phyloP scores from a whole-genome alignment of 2,888 invertebrate genomes.

The Drosophila macrospina region DNA sequence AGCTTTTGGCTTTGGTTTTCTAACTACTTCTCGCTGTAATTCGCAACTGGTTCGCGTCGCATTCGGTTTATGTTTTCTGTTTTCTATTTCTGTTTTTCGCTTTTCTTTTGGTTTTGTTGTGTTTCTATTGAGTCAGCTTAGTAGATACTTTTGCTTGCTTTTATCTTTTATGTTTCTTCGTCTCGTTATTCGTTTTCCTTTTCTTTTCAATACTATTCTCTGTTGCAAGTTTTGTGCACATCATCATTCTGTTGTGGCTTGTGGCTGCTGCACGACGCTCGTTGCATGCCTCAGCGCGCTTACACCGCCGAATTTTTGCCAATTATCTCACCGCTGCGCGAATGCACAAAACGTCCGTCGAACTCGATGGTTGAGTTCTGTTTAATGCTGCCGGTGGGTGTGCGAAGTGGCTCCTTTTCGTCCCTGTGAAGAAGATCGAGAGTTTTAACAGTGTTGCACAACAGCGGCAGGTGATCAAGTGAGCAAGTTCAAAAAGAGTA shows the following conservation, averaged over 20 bases:
- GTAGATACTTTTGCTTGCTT: slow-evolving; percentile 15
- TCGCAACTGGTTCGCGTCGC: slow-evolving; percentile 33
- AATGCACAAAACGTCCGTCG: slow-evolving; percentile 92
- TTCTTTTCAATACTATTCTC: slow-evolving; percentile 51
- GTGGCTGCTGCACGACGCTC: neutral
- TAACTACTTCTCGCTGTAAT: slow-evolving; percentile 12
- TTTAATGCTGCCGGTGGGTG: slow-evolving; percentile 88
- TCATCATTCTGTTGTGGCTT: slow-evolving; percentile 17
- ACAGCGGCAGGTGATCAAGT: neutral
- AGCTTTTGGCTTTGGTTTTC: slow-evolving; percentile 61
- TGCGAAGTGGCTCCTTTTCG: slow-evolving; percentile 92
- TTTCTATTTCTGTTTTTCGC: slow-evolving; percentile 10
- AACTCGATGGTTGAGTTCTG: slow-evolving; percentile 93
- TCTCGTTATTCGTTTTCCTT: slow-evolving; percentile 21
- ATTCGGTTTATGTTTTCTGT: slow-evolving; percentile 9
- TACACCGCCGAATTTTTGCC: slow-evolving; percentile 95
- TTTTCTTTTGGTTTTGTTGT: too few species aligned
- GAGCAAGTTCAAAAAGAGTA: neutral
- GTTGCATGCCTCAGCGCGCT: slow-evolving; percentile 29
- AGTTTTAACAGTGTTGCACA: slow-evolving; percentile 1
- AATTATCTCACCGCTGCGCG: slow-evolving; percentile 93
- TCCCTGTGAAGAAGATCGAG: slow-evolving; percentile 86
- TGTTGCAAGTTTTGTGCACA: slow-evolving; percentile 61
- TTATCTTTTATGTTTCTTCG: slow-evolving; percentile 17
- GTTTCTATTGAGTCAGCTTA: neutral